Percentiles rank a stretch among this genome's conserved stretches.
These are phyloP conservation scores for Phalloptychus januarius DNA, from an alignment of 2,797 vertebrate genomes.

Conservation along the genomic window DNA sequence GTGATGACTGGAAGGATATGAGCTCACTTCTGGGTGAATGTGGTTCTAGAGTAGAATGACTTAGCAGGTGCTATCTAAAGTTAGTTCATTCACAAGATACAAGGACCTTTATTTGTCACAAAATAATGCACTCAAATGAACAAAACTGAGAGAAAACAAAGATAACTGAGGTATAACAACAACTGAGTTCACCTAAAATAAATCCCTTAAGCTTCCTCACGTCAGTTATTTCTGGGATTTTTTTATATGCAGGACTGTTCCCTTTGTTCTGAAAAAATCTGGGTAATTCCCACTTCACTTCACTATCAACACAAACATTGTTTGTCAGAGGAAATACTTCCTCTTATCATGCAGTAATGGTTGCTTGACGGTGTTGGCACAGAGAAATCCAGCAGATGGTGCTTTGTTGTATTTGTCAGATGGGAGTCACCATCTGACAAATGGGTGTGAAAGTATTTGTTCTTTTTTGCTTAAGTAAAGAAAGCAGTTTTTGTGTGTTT, in stretches of 20 bases:
- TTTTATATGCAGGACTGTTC: constrained; percentile 36
- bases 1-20: not conserved
- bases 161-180: not conserved
- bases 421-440: constrained; percentile 52
- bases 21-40: not conserved
- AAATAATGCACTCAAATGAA: not conserved
- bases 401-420: not conserved
- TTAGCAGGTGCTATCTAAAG: not conserved
- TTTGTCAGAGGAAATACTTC: constrained; percentile 28
- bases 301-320: constrained; percentile 7
- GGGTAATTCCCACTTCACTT: constrained; percentile 6
- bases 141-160: not conserved
- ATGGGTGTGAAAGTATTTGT: constrained; percentile 18
- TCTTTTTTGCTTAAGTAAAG: not conserved
- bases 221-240: not conserved
- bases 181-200: not conserved
- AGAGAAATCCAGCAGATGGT: not conserved
- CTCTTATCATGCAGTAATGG: constrained; percentile 20
- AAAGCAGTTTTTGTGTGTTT: constrained; percentile 9
- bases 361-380: constrained; percentile 3
- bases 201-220: not conserved
- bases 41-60: not conserved
- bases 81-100: not conserved
- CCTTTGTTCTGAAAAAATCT: constrained; percentile 11
- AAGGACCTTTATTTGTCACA: not conserved